Evolutionary conservation across 2,113 vertebrate species (phyloP).

Genomic region (Myrmophylax atrothorax): DNA sequence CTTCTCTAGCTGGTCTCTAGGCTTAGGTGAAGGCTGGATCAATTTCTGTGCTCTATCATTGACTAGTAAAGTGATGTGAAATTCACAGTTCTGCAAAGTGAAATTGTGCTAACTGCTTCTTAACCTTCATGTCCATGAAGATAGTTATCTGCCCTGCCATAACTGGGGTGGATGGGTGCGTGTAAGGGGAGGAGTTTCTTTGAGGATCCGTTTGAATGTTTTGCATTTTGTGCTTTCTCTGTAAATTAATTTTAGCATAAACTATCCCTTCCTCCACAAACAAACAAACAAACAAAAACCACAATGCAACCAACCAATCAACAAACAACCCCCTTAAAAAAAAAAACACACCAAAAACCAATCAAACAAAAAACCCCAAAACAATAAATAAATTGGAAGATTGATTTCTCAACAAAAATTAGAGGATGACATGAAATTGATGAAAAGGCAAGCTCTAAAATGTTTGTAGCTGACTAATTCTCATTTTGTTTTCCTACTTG

Average conservation of each 20-base stretch:
- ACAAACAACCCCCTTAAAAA: no score
- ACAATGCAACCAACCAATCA: no score
- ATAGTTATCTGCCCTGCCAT: not conserved
- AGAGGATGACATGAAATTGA: not conserved
- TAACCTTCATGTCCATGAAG: not conserved
- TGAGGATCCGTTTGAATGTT: not conserved
- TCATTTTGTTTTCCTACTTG: not conserved
- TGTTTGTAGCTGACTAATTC: not conserved
- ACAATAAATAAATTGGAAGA: not conserved
- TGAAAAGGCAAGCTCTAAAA: not conserved
- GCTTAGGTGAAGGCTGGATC: not conserved
- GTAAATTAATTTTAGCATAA: not conserved
- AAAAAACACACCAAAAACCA: no score
- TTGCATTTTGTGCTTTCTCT: not conserved
- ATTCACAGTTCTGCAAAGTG: not conserved
- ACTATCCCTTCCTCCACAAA: not conserved
- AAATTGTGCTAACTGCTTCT: not conserved
- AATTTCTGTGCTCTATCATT: not conserved
- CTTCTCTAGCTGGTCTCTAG: not conserved
- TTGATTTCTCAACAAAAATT: not conserved
- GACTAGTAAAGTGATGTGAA: not conserved
- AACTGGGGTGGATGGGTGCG: fast-evolving
- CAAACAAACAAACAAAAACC: not conserved
- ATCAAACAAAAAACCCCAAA: not conserved
- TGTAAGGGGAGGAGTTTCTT: not conserved